phyloP scores from a whole-genome alignment of 1,140 invertebrate species.

The Aphis craccivora region DNA sequence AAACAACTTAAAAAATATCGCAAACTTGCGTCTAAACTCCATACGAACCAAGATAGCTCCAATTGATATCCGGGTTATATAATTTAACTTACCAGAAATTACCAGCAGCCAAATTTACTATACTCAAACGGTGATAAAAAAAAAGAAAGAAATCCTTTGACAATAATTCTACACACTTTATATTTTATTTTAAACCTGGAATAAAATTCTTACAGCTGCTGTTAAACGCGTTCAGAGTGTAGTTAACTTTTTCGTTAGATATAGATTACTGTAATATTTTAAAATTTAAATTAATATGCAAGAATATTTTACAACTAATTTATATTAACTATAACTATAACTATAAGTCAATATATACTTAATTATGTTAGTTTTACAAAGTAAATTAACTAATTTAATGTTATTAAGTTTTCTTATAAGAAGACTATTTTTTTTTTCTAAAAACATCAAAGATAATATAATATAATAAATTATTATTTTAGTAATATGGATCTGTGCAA shows the following conservation, averaged over 20 bases:
- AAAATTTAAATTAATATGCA: no score
- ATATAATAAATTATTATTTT: background rate
- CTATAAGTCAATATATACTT: background rate
- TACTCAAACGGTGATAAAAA: background rate
- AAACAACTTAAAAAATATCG: background rate
- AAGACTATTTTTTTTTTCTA: background rate
- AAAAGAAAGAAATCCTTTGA: no score
- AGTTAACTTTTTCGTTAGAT: background rate
- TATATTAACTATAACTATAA: background rate
- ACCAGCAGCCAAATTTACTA: background rate
- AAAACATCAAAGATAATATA: background rate
- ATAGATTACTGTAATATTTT: no score
- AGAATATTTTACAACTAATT: no score
- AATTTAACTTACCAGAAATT: background rate
- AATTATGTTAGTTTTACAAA: background rate
- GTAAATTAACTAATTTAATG: background rate
- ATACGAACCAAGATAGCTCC: background rate
- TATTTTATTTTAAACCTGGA: no score
- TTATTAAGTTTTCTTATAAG: background rate
- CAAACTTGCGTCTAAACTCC: background rate
- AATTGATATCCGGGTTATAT: background rate
- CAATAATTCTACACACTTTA: background rate
- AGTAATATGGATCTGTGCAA: no score
- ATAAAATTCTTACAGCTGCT: no score
- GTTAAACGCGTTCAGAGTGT: background rate